Conservation (phyloP, 2,113 vertebrate species). For the Bujurquina vittata region DNA sequence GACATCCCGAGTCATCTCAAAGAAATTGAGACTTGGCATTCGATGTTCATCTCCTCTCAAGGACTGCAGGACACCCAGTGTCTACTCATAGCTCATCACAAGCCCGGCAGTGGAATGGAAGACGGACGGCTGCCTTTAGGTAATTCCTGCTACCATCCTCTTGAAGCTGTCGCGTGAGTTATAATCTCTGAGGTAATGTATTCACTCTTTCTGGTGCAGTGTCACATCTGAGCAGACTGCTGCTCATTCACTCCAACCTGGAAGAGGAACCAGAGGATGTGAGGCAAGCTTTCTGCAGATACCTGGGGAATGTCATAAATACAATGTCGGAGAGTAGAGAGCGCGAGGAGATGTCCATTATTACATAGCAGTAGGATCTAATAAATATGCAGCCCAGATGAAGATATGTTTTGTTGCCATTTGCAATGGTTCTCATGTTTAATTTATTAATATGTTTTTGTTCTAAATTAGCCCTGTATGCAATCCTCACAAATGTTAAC, state of each 20-base stretch:
- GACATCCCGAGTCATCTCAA: constrained; percentile 90
- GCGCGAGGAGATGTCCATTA: constrained; percentile 93
- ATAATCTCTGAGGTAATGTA: constrained; percentile 2
- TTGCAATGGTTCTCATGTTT: background rate
- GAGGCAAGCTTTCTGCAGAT: constrained; percentile 87
- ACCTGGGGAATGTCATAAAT: constrained; percentile 85
- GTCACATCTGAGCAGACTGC: constrained; percentile 85
- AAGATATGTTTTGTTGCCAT: background rate
- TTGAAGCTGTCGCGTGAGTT: background rate
- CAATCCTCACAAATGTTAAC: background rate
- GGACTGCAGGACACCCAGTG: constrained; percentile 88
- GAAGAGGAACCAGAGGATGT: constrained; percentile 93
- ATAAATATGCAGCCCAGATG: background rate
- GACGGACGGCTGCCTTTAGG: constrained; percentile 81
- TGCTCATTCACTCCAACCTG: constrained; percentile 90
- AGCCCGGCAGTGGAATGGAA: constrained; percentile 84
- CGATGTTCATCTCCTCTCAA: constrained; percentile 89
- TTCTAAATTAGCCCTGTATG: background rate
- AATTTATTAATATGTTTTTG: background rate
- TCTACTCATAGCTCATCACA: constrained; percentile 94
- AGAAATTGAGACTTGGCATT: constrained; percentile 91
- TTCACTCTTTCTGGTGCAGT: constrained; percentile 74
- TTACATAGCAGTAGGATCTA: constrained; percentile 76
- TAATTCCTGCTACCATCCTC: constrained; percentile 65
- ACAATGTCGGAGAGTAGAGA: constrained; percentile 91